Percentiles rank a stretch among this genome's conserved stretches.
Conservation (phyloP, 2,888 invertebrate genomes). For the Fabriciana adippe region DNA sequence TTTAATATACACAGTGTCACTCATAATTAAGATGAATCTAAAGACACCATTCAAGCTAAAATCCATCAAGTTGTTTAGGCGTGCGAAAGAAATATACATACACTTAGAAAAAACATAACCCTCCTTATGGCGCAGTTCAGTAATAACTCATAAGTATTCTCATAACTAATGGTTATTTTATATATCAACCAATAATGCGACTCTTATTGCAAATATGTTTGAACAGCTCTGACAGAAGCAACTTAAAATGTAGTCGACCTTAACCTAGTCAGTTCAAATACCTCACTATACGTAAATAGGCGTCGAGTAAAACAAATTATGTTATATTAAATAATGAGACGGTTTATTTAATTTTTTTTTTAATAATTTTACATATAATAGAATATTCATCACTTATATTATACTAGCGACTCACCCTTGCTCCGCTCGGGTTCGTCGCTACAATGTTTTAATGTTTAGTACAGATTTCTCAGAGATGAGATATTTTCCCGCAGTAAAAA, state of each 20-base stretch:
- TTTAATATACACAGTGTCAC: not conserved
- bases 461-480: too few species aligned
- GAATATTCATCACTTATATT: not conserved
- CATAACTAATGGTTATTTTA: too few species aligned
- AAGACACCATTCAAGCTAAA: too few species aligned
- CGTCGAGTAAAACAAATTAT: not conserved
- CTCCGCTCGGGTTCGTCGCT: too few species aligned
- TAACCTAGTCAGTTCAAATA: constrained; percentile 31
- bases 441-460: too few species aligned
- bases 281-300: constrained; percentile 13
- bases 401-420: too few species aligned
- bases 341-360: too few species aligned
- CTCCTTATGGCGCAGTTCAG: too few species aligned
- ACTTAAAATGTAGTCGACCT: constrained; percentile 20
- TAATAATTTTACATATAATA: not conserved
- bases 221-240: constrained; percentile 5
- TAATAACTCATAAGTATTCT: not conserved
- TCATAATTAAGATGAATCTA: not conserved
- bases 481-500: too few species aligned
- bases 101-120: not conserved
- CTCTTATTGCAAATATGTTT: not conserved
- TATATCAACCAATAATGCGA: not conserved
- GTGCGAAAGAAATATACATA: too few species aligned
- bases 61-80: too few species aligned
- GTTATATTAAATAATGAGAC: not conserved